These are phyloP conservation scores for Phoeniculus purpureus DNA, from an alignment of 2,797 vertebrate species.

Conservation along the genomic window DNA sequence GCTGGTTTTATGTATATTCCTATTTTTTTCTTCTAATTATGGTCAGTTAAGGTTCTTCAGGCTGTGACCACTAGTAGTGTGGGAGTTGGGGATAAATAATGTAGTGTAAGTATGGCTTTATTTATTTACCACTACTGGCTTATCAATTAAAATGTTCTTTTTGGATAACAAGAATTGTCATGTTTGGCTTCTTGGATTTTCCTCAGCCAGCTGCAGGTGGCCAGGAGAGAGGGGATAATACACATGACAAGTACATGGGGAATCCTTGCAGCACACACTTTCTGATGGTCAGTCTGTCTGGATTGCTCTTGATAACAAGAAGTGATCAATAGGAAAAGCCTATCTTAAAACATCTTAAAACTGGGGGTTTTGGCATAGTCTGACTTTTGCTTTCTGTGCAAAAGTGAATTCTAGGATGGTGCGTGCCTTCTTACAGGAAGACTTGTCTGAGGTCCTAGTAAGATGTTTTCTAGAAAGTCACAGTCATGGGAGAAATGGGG, in stretches of 20 bases:
- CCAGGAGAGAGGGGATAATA: constrained; percentile 30
- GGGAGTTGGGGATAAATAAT: constrained; percentile 45
- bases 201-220: background rate
- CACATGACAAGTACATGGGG: background rate
- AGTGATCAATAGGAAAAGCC: background rate
- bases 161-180: background rate
- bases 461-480: background rate
- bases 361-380: background rate
- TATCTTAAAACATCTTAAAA: background rate
- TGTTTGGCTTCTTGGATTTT: constrained; percentile 11
- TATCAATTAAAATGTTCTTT: background rate
- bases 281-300: background rate
- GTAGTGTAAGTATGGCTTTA: constrained; percentile 19
- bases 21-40: constrained; percentile 30
- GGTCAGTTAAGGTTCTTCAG: constrained; percentile 3
- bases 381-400: background rate
- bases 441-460: background rate
- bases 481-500: background rate
- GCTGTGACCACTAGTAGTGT: constrained; percentile 39
- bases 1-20: constrained; percentile 66
- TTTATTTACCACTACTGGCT: constrained; percentile 54
- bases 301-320: background rate
- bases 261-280: background rate
- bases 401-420: background rate
- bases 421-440: background rate